Evolutionary conservation across 30 jellyfish, hydroid and myxozoan genomes (phyloP).

Genomic region (Sanderia malayensis): DNA sequence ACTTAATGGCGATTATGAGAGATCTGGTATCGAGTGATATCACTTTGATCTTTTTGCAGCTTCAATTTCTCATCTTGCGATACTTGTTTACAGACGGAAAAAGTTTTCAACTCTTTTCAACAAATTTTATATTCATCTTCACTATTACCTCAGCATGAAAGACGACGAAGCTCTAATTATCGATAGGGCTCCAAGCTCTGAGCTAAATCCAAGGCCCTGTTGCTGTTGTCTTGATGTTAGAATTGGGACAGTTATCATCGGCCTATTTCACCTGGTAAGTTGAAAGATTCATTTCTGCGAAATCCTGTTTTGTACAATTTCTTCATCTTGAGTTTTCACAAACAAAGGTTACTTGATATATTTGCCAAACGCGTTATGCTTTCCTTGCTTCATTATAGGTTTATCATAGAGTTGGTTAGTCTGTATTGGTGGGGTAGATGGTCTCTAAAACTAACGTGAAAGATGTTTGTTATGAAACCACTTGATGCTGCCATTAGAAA

Average conservation of each 20-base stretch:
- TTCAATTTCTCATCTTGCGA: neutral
- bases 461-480: too few species aligned
- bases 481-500: too few species aligned
- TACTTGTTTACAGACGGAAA: neutral
- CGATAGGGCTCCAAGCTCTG: slow-evolving; percentile 22
- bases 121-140: neutral
- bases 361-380: too few species aligned
- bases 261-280: slow-evolving; percentile 83
- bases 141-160: slow-evolving; percentile 19
- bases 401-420: too few species aligned
- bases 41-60: neutral
- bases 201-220: slow-evolving; percentile 71
- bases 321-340: too few species aligned
- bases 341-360: too few species aligned
- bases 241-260: slow-evolving; percentile 84
- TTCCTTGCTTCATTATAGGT: too few species aligned
- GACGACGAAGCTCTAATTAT: slow-evolving; percentile 44
- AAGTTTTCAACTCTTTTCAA: neutral
- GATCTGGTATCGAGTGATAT: slow-evolving; percentile 64
- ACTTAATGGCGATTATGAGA: too few species aligned
- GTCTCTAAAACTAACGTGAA: too few species aligned
- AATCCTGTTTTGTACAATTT: too few species aligned
- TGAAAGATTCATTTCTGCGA: too few species aligned
- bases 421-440: too few species aligned
- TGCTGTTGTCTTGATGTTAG: slow-evolving; percentile 94